Percentiles rank a stretch among this genome's conserved stretches.
Conservation (phyloP, 2,888 invertebrate genomes). For the Siphonodentalium dalli region DNA sequence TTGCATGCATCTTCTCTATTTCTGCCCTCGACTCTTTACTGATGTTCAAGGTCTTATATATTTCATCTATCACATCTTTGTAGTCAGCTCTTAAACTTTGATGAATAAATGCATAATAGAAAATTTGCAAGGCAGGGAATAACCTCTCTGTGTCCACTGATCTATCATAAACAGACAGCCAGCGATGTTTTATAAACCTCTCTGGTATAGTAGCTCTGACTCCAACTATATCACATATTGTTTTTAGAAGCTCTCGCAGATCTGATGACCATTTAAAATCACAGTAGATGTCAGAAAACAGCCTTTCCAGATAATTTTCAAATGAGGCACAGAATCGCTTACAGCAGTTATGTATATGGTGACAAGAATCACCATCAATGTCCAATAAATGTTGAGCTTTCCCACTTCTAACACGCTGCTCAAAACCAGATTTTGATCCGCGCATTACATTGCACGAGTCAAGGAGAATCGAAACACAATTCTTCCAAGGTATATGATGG, state of each 20-base stretch:
- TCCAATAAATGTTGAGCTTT: slow-evolving; percentile 37
- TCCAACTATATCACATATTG: slow-evolving; percentile 22
- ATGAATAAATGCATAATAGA: slow-evolving; percentile 12
- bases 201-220: slow-evolving; percentile 26
- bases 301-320: slow-evolving; percentile 19
- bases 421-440: slow-evolving; percentile 32
- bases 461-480: slow-evolving; percentile 31
- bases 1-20: too few species aligned
- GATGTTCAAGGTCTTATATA: too few species aligned
- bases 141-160: slow-evolving; percentile 8
- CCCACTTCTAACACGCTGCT: slow-evolving; percentile 22
- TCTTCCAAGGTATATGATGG: slow-evolving; percentile 31
- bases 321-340: slow-evolving; percentile 35
- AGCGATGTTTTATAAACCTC: slow-evolving; percentile 26
- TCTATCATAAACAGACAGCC: slow-evolving; percentile 26
- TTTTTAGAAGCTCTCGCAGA: slow-evolving; percentile 12
- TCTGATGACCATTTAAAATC: slow-evolving; percentile 33
- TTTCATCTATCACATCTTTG: too few species aligned
- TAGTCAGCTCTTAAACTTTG: too few species aligned
- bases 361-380: slow-evolving; percentile 40
- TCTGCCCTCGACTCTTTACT: too few species aligned
- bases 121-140: slow-evolving; percentile 7
- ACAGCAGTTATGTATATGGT: slow-evolving; percentile 38
- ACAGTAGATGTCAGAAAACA: slow-evolving; percentile 24
- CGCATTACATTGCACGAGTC: slow-evolving; percentile 40